phyloP scores from a whole-genome alignment of 2,888 invertebrate species.

The Philereme transversata region DNA sequence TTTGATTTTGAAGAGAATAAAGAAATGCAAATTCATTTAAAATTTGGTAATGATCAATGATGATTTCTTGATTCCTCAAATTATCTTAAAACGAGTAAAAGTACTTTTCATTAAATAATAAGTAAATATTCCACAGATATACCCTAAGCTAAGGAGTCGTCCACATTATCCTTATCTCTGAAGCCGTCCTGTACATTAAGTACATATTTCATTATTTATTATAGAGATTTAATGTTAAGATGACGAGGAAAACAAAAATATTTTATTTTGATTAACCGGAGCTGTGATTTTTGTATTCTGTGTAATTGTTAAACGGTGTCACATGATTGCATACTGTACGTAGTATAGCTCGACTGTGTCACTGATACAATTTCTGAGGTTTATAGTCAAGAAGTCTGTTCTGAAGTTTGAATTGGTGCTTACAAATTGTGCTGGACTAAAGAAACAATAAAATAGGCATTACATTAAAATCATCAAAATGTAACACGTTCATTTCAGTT shows the following conservation, averaged over 20 bases:
- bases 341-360: constrained; percentile 24
- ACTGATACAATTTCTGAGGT: constrained; percentile 52
- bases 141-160: constrained; percentile 37
- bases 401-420: constrained; percentile 19
- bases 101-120: background rate
- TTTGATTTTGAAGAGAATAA: background rate
- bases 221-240: constrained; percentile 72
- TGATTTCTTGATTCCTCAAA: too few species aligned
- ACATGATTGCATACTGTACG: constrained; percentile 26
- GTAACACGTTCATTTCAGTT: background rate
- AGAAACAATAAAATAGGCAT: background rate
- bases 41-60: too few species aligned
- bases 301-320: constrained; percentile 61
- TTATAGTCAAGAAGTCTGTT: too few species aligned
- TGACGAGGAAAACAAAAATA: constrained; percentile 75
- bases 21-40: background rate
- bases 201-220: constrained; percentile 77
- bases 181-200: constrained; percentile 73
- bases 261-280: constrained; percentile 81
- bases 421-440: background rate
- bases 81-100: too few species aligned
- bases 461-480: background rate
- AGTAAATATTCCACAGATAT: background rate
- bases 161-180: constrained; percentile 66
- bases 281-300: constrained; percentile 83